phyloP scores from a whole-genome alignment of 2,888 invertebrate genomes.

The Lacanobia oleracea region DNA sequence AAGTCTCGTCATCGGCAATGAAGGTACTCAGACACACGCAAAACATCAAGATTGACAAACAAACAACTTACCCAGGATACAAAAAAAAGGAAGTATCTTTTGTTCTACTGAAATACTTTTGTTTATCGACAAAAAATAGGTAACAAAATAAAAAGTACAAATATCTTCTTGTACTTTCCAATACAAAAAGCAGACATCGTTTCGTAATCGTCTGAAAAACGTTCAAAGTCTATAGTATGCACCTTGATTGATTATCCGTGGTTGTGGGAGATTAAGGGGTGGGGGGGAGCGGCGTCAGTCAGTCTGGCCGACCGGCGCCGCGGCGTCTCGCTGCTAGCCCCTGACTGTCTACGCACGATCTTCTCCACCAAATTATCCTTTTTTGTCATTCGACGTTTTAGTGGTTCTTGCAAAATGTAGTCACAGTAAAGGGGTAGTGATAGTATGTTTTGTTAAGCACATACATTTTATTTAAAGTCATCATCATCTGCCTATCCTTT shows the following conservation, averaged over 20 bases:
- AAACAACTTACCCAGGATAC: neutral
- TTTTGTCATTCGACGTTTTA: conserved; percentile 1
- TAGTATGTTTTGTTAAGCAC: neutral
- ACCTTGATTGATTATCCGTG: conserved; percentile 51
- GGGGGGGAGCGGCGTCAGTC: conserved; percentile 43
- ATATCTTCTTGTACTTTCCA: neutral
- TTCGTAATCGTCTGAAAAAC: conserved; percentile 17
- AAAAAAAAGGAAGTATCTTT: neutral
- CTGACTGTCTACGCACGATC: conserved; percentile 23
- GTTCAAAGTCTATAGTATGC: conserved; percentile 27
- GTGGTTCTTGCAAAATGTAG: neutral
- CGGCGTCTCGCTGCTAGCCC: conserved; percentile 39
- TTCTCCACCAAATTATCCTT: conserved; percentile 7
- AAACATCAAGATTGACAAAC: conserved; percentile 18
- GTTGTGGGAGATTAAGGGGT: conserved; percentile 2
- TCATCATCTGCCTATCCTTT: too few relatives aligned
- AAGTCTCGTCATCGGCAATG: neutral
- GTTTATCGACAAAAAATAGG: neutral
- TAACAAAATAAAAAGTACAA: conserved; percentile 14
- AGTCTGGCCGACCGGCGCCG: conserved; percentile 59
- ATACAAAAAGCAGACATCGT: conserved; percentile 10
- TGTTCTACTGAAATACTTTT: neutral
- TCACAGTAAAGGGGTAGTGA: too few relatives aligned
- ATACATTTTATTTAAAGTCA: neutral
- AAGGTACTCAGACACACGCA: conserved; percentile 15